Conservation (phyloP, 1,140 invertebrate species). For the Euglossa dilemma region DNA sequence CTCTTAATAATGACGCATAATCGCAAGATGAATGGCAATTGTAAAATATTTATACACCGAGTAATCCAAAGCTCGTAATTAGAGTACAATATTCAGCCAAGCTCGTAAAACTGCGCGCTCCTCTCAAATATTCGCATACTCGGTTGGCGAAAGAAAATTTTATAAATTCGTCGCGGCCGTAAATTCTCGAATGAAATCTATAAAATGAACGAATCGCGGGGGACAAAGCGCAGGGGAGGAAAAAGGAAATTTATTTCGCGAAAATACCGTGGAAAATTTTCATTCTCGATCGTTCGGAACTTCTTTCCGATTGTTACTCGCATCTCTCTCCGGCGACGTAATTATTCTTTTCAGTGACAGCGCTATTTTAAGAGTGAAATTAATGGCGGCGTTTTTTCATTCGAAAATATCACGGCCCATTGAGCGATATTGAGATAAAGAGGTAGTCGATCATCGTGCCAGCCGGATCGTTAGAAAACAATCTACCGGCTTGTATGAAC, state of each 20-base stretch:
- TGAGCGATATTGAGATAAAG: conserved; percentile 48
- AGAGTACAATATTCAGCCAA: too few species aligned
- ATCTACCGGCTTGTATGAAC: conserved; percentile 36
- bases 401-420: conserved; percentile 45
- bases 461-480: conserved; percentile 49
- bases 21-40: too few species aligned
- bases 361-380: conserved; percentile 24
- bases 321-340: not conserved
- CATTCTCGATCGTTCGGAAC: not conserved
- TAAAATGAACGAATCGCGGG: too few species aligned
- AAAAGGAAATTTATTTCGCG: not conserved
- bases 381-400: conserved; percentile 32
- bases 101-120: too few species aligned
- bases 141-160: too few species aligned
- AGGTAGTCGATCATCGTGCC: conserved; percentile 45
- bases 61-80: too few species aligned
- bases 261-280: not conserved
- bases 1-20: too few species aligned
- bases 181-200: too few species aligned
- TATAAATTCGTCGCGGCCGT: too few species aligned
- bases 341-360: conserved; percentile 8
- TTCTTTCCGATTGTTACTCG: not conserved
- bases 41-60: too few species aligned
- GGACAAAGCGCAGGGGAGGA: too few species aligned
- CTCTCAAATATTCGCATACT: too few species aligned